A percentile compares a stretch with the other conserved stretches of the same genome.
Conservation (phyloP, 2,797 vertebrate species). For the Sebastes ruberrimus region DNA sequence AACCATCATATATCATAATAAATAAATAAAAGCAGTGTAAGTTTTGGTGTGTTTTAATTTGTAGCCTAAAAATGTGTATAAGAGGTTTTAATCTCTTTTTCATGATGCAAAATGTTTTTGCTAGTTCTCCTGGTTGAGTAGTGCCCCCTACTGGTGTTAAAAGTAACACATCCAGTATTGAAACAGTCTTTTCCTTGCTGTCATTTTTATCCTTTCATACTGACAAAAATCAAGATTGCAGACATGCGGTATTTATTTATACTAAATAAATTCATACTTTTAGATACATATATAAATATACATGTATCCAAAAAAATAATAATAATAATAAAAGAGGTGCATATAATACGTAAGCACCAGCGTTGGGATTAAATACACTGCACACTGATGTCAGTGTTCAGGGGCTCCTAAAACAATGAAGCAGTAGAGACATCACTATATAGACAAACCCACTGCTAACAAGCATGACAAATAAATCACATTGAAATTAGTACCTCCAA, state of each 20-base stretch:
- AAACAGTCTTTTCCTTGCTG: neutral
- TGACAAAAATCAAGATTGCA: neutral
- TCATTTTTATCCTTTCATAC: neutral
- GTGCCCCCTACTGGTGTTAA: constrained; percentile 76
- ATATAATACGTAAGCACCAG: neutral
- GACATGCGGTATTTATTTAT: neutral
- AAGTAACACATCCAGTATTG: neutral
- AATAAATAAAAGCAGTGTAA: neutral
- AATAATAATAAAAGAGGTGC: neutral
- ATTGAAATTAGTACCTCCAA: neutral
- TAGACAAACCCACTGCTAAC: neutral
- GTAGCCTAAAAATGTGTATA: neutral
- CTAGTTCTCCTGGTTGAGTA: constrained; percentile 65
- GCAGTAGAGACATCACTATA: neutral
- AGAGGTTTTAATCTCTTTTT: constrained; percentile 10
- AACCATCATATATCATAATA: neutral
- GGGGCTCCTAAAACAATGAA: neutral
- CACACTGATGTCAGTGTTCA: neutral
- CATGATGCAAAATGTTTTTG: constrained; percentile 4
- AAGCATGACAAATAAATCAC: neutral
- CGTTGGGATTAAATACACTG: neutral
- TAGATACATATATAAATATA: neutral
- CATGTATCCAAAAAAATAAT: neutral
- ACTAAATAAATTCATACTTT: neutral
- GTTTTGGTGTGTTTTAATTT: constrained; percentile 4